Evolutionary conservation across 2,888 invertebrate genomes (phyloP).

Genomic region (Neoitamus cyanurus): DNA sequence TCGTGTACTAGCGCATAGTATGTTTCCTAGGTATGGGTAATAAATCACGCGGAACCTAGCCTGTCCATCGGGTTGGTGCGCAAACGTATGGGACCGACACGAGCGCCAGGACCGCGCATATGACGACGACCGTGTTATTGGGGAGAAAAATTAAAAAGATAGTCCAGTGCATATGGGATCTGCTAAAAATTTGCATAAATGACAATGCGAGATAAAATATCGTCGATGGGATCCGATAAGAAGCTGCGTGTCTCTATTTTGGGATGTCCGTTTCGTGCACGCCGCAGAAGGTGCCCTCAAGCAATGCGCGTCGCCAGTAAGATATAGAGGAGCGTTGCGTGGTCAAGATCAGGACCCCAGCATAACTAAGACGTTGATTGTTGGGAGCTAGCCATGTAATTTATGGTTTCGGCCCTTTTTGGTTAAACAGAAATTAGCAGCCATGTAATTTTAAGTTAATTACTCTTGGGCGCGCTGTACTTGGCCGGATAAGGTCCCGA

Average conservation of each 20-base stretch:
- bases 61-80: slow-evolving; percentile 3
- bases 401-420: slow-evolving; percentile 35
- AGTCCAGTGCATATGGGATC: slow-evolving; percentile 11
- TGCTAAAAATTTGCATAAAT: slow-evolving; percentile 47
- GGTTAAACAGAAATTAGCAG: slow-evolving; percentile 45
- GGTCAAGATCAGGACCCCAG: background rate
- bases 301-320: background rate
- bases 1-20: slow-evolving; percentile 15
- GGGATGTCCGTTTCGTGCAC: background rate
- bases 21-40: slow-evolving; percentile 45
- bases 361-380: background rate
- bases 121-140: background rate
- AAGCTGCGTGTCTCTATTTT: slow-evolving; percentile 32
- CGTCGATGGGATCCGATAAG: slow-evolving; percentile 33
- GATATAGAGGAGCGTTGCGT: background rate
- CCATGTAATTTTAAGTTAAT: slow-evolving; percentile 42
- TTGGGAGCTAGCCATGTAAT: slow-evolving; percentile 26
- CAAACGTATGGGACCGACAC: background rate
- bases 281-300: background rate
- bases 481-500: background rate
- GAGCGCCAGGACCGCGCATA: background rate
- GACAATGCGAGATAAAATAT: slow-evolving; percentile 48
- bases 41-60: slow-evolving; percentile 32
- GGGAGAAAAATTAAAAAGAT: background rate
- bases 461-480: background rate